These are phyloP conservation scores for Catostomus latipinnis DNA, from an alignment of 2,797 vertebrate genomes.

Conservation along the genomic window DNA sequence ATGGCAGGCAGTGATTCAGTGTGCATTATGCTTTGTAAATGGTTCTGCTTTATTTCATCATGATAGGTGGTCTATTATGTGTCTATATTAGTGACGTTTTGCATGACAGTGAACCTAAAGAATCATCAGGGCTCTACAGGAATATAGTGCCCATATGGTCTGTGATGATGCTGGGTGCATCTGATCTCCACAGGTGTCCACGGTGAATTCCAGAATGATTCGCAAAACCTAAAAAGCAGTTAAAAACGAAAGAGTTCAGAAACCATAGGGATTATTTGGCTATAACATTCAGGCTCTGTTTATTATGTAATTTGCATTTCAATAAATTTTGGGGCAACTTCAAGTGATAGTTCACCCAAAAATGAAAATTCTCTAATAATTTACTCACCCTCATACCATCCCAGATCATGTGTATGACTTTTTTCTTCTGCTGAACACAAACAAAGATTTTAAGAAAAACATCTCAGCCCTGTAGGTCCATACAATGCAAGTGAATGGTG, in stretches of 20 bases:
- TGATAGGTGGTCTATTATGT: conserved; percentile 30
- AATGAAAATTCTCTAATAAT: no score
- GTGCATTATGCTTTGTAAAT: conserved; percentile 14
- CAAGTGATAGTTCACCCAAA: no score
- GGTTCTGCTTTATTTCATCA: conserved; percentile 37
- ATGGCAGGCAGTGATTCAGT: conserved; percentile 47
- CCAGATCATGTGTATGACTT: no score
- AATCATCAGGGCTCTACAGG: not conserved
- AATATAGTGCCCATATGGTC: not conserved
- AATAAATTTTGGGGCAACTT: no score
- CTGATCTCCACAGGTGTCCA: conserved; percentile 10
- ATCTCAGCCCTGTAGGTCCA: no score
- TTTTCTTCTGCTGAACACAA: no score
- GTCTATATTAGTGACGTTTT: conserved; percentile 6
- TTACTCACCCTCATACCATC: no score
- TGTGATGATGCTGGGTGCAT: not conserved
- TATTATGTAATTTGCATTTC: conserved; percentile 12
- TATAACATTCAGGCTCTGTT: conserved; percentile 23
- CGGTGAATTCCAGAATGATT: conserved; percentile 40
- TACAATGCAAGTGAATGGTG: no score
- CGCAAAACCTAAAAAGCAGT: conserved; percentile 26
- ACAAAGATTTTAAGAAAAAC: no score
- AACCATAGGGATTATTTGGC: conserved; percentile 39
- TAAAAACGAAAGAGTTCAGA: conserved; percentile 8
- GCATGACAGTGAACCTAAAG: conserved; percentile 21